phyloP scores from a whole-genome alignment of 2,113 vertebrate genomes.

The Hemicordylus capensis region DNA sequence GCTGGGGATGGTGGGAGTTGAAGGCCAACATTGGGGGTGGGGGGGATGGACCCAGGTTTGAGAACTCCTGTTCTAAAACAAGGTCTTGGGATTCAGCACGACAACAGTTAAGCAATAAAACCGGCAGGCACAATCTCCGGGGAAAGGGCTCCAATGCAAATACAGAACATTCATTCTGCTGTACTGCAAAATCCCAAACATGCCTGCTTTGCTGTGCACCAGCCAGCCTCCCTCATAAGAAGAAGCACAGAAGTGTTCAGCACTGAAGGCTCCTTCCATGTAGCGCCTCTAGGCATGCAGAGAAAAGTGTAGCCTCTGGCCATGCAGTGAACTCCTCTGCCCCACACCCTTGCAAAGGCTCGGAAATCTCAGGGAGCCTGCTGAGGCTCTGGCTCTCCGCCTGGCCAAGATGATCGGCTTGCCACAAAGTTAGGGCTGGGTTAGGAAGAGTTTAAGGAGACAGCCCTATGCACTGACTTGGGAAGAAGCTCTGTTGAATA shows the following conservation, averaged over 20 bases:
- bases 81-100: background rate
- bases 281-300: background rate
- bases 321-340: background rate
- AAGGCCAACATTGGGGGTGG: no score
- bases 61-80: background rate
- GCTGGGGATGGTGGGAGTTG: background rate
- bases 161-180: background rate
- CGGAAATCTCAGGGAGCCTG: background rate
- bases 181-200: background rate
- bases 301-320: background rate
- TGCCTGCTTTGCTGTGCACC: accelerated
- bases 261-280: background rate
- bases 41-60: no score
- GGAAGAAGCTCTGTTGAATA: no score
- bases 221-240: background rate
- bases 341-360: background rate
- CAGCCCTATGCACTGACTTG: background rate
- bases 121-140: background rate
- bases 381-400: background rate
- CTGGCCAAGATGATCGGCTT: background rate
- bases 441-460: no score
- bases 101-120: background rate
- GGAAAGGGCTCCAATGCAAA: background rate
- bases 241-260: background rate
- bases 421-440: background rate